phyloP scores from a whole-genome alignment of 2,113 vertebrate species.

The Macrotus californicus region DNA sequence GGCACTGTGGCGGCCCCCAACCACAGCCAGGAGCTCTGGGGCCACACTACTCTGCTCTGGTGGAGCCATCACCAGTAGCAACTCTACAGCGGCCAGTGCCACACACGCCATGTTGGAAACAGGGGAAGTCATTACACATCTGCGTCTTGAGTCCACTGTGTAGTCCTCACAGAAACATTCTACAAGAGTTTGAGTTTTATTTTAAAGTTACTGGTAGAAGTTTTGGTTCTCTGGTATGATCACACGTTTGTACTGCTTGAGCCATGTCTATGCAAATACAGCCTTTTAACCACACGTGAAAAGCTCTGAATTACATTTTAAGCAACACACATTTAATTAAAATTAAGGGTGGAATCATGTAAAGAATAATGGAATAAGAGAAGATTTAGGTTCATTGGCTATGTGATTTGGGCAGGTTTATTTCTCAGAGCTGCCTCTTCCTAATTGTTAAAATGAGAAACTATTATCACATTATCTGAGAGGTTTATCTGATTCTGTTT shows the following conservation, averaged over 20 bases:
- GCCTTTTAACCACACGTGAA: not conserved
- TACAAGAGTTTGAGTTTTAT: not conserved
- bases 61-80: fast-evolving
- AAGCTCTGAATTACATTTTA: constrained; percentile 8
- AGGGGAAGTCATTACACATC: not conserved
- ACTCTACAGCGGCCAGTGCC: not conserved
- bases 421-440: not conserved
- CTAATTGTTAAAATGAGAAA: not conserved
- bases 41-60: not conserved
- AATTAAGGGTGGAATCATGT: not conserved
- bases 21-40: not conserved
- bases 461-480: not conserved
- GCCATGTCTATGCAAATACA: not conserved
- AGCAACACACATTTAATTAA: constrained; percentile 29
- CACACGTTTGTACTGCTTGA: not conserved
- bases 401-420: not conserved
- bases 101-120: not conserved
- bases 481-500: not conserved
- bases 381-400: not conserved
- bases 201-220: not conserved
- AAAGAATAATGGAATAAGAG: not conserved
- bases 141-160: not conserved
- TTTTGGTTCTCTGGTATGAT: not conserved
- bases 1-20: not conserved
- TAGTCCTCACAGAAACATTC: not conserved